phyloP scores from a whole-genome alignment of 2,113 vertebrate genomes.

The Ariopsis seemanni region DNA sequence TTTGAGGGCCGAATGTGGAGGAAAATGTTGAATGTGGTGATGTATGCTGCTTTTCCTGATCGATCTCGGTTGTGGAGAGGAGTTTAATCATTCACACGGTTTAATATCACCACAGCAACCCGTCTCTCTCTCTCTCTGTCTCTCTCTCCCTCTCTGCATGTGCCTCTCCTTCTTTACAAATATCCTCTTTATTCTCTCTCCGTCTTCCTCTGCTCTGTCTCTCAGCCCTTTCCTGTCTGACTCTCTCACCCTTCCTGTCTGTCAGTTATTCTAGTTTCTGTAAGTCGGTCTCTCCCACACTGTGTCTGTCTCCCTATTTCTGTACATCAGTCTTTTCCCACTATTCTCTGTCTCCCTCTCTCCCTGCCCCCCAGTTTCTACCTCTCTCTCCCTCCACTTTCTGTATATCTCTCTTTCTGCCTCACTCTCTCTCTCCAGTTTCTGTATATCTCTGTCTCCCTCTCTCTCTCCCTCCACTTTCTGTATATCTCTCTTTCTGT shows the following conservation, averaged over 20 bases:
- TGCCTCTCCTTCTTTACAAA: background rate
- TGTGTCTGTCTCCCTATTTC: background rate
- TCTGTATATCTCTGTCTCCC: no score
- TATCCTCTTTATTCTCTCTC: background rate
- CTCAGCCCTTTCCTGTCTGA: background rate
- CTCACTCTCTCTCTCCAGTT: no score
- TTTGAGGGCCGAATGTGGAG: background rate
- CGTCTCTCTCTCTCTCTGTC: no score
- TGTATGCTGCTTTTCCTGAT: background rate
- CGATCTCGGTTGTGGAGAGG: background rate
- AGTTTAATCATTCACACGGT: background rate
- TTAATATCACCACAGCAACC: constrained; percentile 17
- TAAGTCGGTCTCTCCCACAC: background rate
- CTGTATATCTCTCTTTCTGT: no score
- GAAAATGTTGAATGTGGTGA: background rate
- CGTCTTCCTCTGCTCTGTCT: background rate
- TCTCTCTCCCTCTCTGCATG: background rate
- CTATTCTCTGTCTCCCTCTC: no score
- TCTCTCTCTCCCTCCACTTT: no score
- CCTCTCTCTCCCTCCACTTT: no score
- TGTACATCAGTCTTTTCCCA: background rate
- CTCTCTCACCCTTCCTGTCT: background rate
- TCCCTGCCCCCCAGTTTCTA: background rate
- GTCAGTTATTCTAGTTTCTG: background rate
- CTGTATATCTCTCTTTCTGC: no score